Base-by-base conservation (phyloP, 2,797 vertebrate genomes). In the Aratinga solstitialis region DNA sequence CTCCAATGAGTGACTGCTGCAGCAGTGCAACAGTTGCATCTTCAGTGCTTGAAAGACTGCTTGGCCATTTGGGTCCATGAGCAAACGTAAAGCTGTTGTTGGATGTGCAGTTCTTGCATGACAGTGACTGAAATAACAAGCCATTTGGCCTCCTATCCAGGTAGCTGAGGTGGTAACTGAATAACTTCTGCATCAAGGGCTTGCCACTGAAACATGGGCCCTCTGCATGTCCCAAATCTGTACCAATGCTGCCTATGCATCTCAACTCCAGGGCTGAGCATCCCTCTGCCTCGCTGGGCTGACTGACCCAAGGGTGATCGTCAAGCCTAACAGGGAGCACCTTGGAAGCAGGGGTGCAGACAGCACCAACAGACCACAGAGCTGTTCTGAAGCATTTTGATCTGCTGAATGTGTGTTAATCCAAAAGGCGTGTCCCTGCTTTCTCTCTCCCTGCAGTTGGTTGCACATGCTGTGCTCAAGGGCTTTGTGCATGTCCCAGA, bases 81-180 rank as follows among this genome's bases (percentile, higher is more conserved):
- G 0, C 29, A 80, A 30, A 17, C 0, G 0, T 19, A 6, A 27
- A 0, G 3, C 21, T 0, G 0, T 34, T 58, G 22, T 34, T 58
- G n/a, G 56, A 24, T 34, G 22, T 8, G 47, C 63, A n/a, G 58
- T 59, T 42, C 43, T 16, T 24, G 48, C 51, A 11, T 47, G 38
- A 4, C 24, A 19, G 78, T 7, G 21, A 20, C 34, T 17, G 47
- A 59, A 73, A 27, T 17, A 65, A 45, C 0, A 2, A 66, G 27
- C 65, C 13, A 1, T 32, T 32, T 22, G n/a, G 27, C 36, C 56
- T 15, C 36, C 51, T 11, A 0, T 21, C 24, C 15, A 18, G 7
- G 24, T 8, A 13, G 47, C 11, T 38, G 47, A n/a, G 59, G 61
- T 11, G 53, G 26, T 24, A 59, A 17, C 10, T 19, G 23, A 38